Evolutionary conservation across 2,113 vertebrate species (phyloP).

Genomic region (Melanostigma gelatinosum): DNA sequence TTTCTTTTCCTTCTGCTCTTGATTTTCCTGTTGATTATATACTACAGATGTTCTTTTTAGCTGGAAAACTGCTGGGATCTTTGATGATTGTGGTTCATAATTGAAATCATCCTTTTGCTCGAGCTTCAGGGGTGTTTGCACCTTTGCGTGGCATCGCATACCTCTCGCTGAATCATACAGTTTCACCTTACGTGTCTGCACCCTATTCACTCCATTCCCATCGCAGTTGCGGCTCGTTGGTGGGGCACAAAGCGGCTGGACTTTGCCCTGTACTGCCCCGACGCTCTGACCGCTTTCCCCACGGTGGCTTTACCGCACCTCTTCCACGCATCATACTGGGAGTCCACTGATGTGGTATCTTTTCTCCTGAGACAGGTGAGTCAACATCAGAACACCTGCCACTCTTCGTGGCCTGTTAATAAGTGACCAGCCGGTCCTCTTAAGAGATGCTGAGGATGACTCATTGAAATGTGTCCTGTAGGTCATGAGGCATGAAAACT

Average conservation of each 20-base stretch:
- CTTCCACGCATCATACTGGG: conserved; percentile 98
- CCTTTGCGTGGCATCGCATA: conserved; percentile 25
- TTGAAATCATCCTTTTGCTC: conserved; percentile 25
- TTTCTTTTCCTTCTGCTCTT: conserved; percentile 23
- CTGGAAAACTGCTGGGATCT: conserved; percentile 56
- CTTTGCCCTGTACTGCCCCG: conserved; percentile 95
- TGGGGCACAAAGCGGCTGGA: conserved; percentile 97
- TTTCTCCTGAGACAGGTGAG: conserved; percentile 89
- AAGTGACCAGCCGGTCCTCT: neutral
- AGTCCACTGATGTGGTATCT: conserved; percentile 95
- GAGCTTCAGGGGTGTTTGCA: conserved; percentile 40
- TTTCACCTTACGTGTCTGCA: conserved; percentile 36
- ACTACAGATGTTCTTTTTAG: conserved; percentile 48
- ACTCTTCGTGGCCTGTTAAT: conserved; percentile 2
- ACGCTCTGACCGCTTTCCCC: conserved; percentile 93
- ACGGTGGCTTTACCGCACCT: conserved; percentile 94
- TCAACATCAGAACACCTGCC: neutral
- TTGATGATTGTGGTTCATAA: conserved; percentile 41
- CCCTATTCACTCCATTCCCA: conserved; percentile 33
- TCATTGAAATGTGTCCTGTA: conserved; percentile 60
- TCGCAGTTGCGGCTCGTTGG: conserved; percentile 92
- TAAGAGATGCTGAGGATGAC: neutral
- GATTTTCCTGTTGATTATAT: conserved; percentile 33
- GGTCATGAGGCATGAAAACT: conserved; percentile 96
- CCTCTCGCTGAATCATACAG: conserved; percentile 13